These are phyloP conservation scores for Ricordea florida DNA, from an alignment of 92 coral and sea anemone species.

Conservation along the genomic window DNA sequence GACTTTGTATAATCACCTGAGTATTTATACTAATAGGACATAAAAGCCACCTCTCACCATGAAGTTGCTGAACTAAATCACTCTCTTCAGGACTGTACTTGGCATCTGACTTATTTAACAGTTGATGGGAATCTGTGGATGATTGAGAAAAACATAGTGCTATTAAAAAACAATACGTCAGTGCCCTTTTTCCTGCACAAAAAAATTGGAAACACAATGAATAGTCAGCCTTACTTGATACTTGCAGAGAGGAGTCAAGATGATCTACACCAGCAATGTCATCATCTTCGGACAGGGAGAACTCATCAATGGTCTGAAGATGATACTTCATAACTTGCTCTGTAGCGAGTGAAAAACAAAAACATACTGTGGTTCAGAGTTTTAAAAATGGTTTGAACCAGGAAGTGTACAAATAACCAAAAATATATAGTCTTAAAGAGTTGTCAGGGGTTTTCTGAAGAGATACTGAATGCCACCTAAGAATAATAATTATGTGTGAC, in stretches of 20 bases:
- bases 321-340: conserved; percentile 95
- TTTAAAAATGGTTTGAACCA: background rate
- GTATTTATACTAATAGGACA: too few species aligned
- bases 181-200: too few species aligned
- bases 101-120: conserved; percentile 1
- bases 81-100: conserved; percentile 4
- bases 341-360: conserved; percentile 31
- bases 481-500: too few species aligned
- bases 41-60: background rate
- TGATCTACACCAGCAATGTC: conserved; percentile 32
- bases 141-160: background rate
- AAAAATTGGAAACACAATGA: background rate
- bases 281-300: conserved; percentile 66
- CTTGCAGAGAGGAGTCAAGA: background rate
- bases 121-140: background rate
- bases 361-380: background rate
- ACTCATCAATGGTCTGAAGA: conserved; percentile 86
- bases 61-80: conserved; percentile 15
- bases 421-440: too few species aligned
- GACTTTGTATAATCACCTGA: too few species aligned
- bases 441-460: too few species aligned
- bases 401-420: background rate
- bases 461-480: too few species aligned
- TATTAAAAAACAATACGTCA: too few species aligned
- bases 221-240: background rate